These are phyloP conservation scores for Phyto melanocephala DNA, from an alignment of 2,888 invertebrate species.

Conservation along the genomic window DNA sequence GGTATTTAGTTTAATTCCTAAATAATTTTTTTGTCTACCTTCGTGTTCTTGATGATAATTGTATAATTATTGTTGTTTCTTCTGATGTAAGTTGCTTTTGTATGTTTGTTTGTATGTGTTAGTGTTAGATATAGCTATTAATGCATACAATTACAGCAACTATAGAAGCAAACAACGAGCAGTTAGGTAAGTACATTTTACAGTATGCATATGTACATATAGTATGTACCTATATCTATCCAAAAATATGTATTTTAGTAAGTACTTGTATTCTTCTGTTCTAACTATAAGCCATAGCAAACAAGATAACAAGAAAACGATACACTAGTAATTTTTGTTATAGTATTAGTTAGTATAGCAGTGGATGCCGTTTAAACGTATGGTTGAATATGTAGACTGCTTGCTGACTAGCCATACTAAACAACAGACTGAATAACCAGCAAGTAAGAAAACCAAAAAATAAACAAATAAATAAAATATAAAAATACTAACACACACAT, in stretches of 20 bases:
- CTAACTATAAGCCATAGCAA: constrained; percentile 19
- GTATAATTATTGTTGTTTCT: constrained; percentile 7
- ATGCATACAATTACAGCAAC: constrained; percentile 44
- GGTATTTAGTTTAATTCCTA: not conserved
- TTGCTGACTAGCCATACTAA: constrained; percentile 1
- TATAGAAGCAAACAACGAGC: constrained; percentile 15
- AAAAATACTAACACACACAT: not conserved
- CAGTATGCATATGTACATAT: too few relatives aligned
- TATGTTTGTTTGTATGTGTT: not conserved
- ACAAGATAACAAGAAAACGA: not conserved
- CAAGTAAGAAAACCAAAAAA: constrained; percentile 6
- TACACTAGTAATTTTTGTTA: not conserved
- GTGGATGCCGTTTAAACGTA: constrained; percentile 18
- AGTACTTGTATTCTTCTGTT: not conserved
- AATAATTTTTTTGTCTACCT: not conserved
- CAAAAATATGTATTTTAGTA: too few relatives aligned
- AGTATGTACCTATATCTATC: too few relatives aligned
- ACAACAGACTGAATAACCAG: constrained; percentile 17
- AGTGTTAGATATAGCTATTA: constrained; percentile 43
- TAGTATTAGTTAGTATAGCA: constrained; percentile 5
- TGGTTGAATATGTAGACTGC: constrained; percentile 2
- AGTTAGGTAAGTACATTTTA: constrained; percentile 1
- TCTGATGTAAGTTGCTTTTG: constrained; percentile 14
- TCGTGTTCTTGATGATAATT: constrained; percentile 6
- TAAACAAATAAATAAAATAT: constrained; percentile 19